Conservation (phyloP, 2,797 vertebrate species). For the Thamnophis elegans region DNA sequence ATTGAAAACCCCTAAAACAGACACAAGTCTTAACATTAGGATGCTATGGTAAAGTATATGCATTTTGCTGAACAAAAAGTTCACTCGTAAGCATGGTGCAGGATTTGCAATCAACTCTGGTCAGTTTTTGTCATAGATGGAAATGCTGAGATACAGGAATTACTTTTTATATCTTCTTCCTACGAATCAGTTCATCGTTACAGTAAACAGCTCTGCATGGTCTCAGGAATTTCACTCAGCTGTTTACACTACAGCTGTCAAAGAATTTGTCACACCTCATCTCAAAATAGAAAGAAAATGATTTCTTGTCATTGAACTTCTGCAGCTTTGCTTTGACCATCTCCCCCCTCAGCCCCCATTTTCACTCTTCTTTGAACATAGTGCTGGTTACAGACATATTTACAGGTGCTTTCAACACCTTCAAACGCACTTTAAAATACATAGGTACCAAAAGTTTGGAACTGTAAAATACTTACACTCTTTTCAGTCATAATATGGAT, state of each 20-base stretch:
- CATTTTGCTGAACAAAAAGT: not conserved
- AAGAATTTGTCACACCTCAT: not conserved
- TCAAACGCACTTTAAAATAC: not conserved
- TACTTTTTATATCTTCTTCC: not conserved
- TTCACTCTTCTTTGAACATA: not conserved
- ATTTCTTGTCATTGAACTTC: not conserved
- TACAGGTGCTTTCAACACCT: not conserved
- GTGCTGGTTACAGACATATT: not conserved
- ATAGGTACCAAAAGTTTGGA: not conserved
- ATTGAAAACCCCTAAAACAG: not conserved
- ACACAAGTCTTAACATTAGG: not conserved
- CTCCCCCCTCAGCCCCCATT: not conserved
- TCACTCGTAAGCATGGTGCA: not conserved
- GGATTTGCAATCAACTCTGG: not conserved
- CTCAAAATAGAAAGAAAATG: not conserved
- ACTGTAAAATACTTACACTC: not conserved
- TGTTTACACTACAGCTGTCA: not conserved
- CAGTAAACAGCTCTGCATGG: not conserved
- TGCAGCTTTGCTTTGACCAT: not conserved
- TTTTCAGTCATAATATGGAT: not conserved
- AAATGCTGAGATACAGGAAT: not conserved
- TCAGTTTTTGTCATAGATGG: not conserved
- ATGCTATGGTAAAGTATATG: not conserved
- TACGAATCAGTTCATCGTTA: not conserved
- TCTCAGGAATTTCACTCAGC: not conserved